A percentile compares a stretch with the other conserved stretches of the same genome.
Evolutionary conservation across 2,797 vertebrate species (phyloP).

Genomic region (Vespertilio murinus): DNA sequence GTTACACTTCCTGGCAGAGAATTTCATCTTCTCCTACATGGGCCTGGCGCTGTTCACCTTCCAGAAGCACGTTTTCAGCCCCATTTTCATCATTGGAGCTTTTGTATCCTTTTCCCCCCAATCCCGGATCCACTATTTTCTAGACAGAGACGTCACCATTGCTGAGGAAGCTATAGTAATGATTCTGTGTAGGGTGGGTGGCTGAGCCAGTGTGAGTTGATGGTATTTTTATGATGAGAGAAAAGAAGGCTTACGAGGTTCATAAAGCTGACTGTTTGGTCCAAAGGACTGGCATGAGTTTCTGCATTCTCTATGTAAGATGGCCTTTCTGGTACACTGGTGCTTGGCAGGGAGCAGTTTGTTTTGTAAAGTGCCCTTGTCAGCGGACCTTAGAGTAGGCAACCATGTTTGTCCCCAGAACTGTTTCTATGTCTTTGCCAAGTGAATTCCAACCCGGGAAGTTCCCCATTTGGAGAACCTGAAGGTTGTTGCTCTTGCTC

Average conservation of each 20-base stretch:
- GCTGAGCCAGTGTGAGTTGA: background rate
- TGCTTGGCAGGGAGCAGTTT: slow-evolving; percentile 1
- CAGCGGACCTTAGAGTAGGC: background rate
- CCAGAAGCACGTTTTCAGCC: slow-evolving; percentile 98
- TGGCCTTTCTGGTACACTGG: background rate
- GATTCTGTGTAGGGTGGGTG: background rate
- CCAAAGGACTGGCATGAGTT: background rate
- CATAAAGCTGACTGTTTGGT: background rate
- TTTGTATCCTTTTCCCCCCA: slow-evolving; percentile 92
- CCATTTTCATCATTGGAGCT: slow-evolving; percentile 95
- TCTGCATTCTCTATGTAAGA: background rate
- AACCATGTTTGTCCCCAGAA: background rate
- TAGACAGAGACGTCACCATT: background rate
- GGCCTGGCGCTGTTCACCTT: slow-evolving; percentile 98
- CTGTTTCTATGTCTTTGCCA: slow-evolving; percentile 6
- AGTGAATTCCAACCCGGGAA: background rate
- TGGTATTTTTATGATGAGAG: slow-evolving; percentile 12
- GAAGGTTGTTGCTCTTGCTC: background rate
- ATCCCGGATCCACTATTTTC: background rate
- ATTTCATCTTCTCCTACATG: slow-evolving; percentile 99
- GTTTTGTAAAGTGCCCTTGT: slow-evolving; percentile 30
- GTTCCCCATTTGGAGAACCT: background rate
- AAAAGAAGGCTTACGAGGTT: background rate
- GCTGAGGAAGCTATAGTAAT: background rate
- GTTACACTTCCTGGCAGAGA: slow-evolving; percentile 96